Evolutionary conservation across 1,140 invertebrate species (phyloP), one percentile per base, ranked within the genome.

Genomic region (Bombus vancouverensis): DNA sequence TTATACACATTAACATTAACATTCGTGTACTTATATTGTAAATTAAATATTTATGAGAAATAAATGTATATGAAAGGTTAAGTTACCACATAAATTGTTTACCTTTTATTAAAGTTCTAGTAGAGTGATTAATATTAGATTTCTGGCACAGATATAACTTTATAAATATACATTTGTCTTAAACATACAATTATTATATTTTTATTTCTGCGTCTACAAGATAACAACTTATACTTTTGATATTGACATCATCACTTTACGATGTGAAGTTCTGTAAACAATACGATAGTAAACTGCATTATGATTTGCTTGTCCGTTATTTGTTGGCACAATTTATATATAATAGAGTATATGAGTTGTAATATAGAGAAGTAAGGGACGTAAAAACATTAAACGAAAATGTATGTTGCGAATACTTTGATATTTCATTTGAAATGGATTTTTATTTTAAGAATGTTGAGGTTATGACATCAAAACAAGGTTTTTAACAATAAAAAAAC

Each of bases 391-490:
- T 57, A 37, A 68, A 57, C 13, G 28, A 87, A 83, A 77, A 87
- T 87, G 81, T 57, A 83, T 77, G 57, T 32, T 78, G 59, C 3
- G 44, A 68, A 78, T n/a, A 78, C 28, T 83, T 83, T 44, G 18
- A 59, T 71, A n/a, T 80, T 85, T 80, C 53, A 65, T 72, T 85
- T 71, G 12, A 65, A 62, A 53, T 66, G 39, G 42, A 83, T 42
- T 68, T 83, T 71, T 87, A 87, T 77, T 75, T 83, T 83, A 70
- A 71, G 73, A 86, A 62, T 39, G n/a, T 87, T 87, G 34, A 87
- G 85, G 85, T 87, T 87, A 87, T 87, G 85, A 87, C 81, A 76
- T 87, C 72, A 78, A 87, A 72, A 76, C 66, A 85, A 85, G 53
- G 62, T 79, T 84, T 53, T 72, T 80, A 79, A 62, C 68, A 80